These are phyloP conservation scores for Eonycteris spelaea DNA, from an alignment of 2,113 vertebrate genomes.

Conservation along the genomic window DNA sequence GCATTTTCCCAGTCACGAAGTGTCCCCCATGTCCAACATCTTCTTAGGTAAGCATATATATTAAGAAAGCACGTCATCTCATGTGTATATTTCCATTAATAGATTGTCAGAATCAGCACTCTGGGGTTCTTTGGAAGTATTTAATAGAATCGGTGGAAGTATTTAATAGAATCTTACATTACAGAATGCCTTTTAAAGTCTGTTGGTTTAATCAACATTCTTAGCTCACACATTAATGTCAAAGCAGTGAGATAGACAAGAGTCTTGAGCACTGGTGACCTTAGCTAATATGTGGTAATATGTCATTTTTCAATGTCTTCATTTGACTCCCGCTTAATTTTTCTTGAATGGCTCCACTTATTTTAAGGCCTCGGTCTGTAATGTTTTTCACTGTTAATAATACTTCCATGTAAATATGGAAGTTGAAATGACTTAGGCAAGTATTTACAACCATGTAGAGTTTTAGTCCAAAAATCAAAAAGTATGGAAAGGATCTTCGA, in stretches of 20 bases:
- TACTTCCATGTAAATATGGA: background rate
- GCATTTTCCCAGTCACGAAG: background rate
- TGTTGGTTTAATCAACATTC: background rate
- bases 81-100: background rate
- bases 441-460: background rate
- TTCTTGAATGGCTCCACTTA: background rate
- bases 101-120: background rate
- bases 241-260: background rate
- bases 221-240: background rate
- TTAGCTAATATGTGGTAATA: background rate
- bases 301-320: background rate
- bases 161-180: conserved; percentile 1
- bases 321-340: background rate
- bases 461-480: background rate
- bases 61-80: conserved; percentile 1
- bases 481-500: background rate
- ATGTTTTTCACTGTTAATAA: background rate
- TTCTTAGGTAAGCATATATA: background rate
- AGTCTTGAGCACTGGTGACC: background rate
- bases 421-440: background rate
- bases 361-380: background rate
- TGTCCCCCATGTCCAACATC: background rate
- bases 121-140: background rate
- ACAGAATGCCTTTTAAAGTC: background rate
- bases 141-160: conserved; percentile 3